Evolutionary conservation across 2,888 invertebrate genomes (phyloP).

Genomic region (Microplitis deprimator): DNA sequence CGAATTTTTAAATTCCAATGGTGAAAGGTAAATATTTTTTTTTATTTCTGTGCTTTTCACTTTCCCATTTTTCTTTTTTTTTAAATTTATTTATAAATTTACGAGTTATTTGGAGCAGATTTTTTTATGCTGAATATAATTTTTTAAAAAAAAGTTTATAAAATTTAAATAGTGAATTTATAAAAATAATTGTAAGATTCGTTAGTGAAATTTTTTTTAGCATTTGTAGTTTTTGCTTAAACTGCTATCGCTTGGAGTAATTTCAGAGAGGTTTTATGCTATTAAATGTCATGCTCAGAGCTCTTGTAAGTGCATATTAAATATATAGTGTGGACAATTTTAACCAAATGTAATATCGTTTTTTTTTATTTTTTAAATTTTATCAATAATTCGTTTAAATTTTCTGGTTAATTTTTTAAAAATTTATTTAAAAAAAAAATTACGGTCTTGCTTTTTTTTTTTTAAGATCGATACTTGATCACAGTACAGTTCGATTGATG

Average conservation of each 20-base stretch:
- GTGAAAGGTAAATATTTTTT: conserved; percentile 53
- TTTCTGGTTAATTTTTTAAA: background rate
- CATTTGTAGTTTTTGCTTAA: conserved; percentile 26
- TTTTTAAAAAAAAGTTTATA: no score
- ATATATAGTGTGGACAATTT: conserved; percentile 9
- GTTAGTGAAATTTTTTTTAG: conserved; percentile 17
- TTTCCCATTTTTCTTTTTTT: background rate
- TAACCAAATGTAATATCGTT: background rate
- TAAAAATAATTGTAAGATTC: background rate
- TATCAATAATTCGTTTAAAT: background rate
- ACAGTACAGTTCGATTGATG: background rate
- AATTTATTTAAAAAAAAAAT: no score
- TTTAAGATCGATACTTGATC: no score
- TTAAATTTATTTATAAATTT: background rate
- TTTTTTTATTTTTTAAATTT: background rate
- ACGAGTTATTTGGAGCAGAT: no score
- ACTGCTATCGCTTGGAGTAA: conserved; percentile 20
- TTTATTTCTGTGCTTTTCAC: background rate
- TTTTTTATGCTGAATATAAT: no score
- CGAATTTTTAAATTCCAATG: conserved; percentile 50
- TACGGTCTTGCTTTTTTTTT: no score
- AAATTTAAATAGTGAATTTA: no score
- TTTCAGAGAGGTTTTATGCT: conserved; percentile 28
- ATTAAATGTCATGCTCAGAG: conserved; percentile 23
- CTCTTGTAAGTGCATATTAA: conserved; percentile 18